phyloP scores from a whole-genome alignment of 2,113 vertebrate genomes.

The Tragelaphus scriptus region DNA sequence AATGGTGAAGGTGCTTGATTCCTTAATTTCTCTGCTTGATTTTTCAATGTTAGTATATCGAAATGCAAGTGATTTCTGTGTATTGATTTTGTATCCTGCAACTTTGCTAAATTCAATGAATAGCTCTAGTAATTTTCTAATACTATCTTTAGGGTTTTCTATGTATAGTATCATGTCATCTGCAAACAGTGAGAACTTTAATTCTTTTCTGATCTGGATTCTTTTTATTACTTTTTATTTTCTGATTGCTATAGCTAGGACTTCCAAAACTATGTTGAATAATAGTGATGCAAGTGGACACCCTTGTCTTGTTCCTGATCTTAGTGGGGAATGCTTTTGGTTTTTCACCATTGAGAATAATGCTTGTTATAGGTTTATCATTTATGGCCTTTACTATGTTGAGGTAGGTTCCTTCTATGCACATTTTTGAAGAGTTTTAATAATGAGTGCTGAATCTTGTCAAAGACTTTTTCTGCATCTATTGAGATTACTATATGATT shows the following conservation, averaged over 20 bases:
- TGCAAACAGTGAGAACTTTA: neutral
- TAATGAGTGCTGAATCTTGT: too few species aligned
- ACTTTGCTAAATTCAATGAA: neutral
- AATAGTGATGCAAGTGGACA: neutral
- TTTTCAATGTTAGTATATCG: neutral
- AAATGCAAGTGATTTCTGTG: neutral
- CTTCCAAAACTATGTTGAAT: neutral
- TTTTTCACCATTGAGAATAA: too few species aligned
- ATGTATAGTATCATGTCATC: neutral
- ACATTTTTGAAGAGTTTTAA: too few species aligned
- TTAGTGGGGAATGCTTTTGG: neutral
- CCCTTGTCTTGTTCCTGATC: neutral
- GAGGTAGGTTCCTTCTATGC: too few species aligned
- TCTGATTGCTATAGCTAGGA: neutral
- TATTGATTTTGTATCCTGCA: neutral
- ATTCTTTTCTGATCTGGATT: neutral
- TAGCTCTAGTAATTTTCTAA: neutral
- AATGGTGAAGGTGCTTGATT: neutral
- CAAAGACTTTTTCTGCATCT: too few species aligned
- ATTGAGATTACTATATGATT: neutral
- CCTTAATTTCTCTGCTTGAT: neutral
- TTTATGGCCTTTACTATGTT: too few species aligned
- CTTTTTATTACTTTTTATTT: neutral
- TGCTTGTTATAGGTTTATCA: too few species aligned
- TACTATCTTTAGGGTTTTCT: neutral